These are phyloP conservation scores for Aviceda cuculoides DNA, from an alignment of 2,797 vertebrate species.

Conservation along the genomic window DNA sequence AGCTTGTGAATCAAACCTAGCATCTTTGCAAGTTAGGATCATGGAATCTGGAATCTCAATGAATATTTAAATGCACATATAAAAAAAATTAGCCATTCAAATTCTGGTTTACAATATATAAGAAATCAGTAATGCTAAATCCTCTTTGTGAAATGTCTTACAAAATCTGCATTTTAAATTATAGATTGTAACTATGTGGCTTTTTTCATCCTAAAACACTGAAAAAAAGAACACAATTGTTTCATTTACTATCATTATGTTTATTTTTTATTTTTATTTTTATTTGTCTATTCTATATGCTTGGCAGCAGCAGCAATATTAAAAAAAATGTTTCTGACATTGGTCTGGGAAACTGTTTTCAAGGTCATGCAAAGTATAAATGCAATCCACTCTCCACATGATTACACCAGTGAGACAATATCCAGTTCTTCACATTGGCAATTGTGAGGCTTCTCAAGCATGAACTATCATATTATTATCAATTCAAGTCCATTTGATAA, in stretches of 20 bases:
- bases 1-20: not conserved
- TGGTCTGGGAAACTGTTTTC: conserved; percentile 1
- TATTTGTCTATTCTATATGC: not conserved
- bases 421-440: conserved; percentile 4
- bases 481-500: conserved; percentile 63
- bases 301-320: not conserved
- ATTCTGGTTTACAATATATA: not conserved
- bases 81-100: not conserved
- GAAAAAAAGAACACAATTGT: not conserved
- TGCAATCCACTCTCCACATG: not conserved
- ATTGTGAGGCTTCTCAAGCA: conserved; percentile 67
- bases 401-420: conserved; percentile 41
- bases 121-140: not conserved
- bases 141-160: not conserved
- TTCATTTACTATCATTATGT: not conserved
- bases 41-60: not conserved
- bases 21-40: not conserved
- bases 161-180: not conserved
- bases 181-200: not conserved
- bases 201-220: not conserved
- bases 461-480: conserved; percentile 72
- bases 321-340: not conserved
- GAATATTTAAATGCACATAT: not conserved
- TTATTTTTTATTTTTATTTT: not conserved
- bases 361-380: conserved; percentile 63